phyloP scores from a whole-genome alignment of 2,888 invertebrate species.

The Amphimallon solstitiale region DNA sequence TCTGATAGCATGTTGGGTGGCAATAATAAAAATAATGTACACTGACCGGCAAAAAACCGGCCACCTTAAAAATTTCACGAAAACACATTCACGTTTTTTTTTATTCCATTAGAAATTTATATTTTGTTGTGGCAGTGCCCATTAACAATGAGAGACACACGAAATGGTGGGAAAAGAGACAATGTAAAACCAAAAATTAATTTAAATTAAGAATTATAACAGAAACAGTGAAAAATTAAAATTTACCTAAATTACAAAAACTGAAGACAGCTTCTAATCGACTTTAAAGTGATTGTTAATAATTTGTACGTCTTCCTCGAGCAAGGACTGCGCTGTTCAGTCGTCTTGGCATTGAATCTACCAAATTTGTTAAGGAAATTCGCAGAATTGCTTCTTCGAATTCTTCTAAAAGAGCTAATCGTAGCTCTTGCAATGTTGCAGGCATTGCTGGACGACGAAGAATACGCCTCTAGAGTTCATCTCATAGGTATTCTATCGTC shows the following conservation, averaged over 20 bases:
- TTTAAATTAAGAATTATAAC: background rate
- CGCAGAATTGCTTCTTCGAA: background rate
- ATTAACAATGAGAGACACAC: too few species aligned
- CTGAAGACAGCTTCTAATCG: background rate
- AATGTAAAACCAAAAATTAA: background rate
- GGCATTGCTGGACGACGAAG: background rate
- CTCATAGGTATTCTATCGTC: background rate
- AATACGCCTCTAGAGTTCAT: background rate
- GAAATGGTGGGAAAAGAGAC: too few species aligned
- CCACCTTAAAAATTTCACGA: too few species aligned
- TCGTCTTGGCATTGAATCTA: slow-evolving; percentile 1
- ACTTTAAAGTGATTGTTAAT: background rate
- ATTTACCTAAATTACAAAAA: slow-evolving; percentile 2
- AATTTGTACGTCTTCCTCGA: background rate
- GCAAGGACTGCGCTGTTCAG: background rate
- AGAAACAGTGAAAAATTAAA: background rate
- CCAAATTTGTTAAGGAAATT: slow-evolving; percentile 3
- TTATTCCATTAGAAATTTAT: too few species aligned
- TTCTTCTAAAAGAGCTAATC: background rate
- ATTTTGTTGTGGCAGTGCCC: too few species aligned
- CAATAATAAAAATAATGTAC: too few species aligned
- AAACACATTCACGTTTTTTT: too few species aligned
- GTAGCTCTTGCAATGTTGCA: background rate
- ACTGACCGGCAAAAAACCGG: too few species aligned
- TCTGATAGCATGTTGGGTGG: too few species aligned